Evolutionary conservation across 2,113 vertebrate genomes (phyloP).

Genomic region (Formicarius rufipectus): DNA sequence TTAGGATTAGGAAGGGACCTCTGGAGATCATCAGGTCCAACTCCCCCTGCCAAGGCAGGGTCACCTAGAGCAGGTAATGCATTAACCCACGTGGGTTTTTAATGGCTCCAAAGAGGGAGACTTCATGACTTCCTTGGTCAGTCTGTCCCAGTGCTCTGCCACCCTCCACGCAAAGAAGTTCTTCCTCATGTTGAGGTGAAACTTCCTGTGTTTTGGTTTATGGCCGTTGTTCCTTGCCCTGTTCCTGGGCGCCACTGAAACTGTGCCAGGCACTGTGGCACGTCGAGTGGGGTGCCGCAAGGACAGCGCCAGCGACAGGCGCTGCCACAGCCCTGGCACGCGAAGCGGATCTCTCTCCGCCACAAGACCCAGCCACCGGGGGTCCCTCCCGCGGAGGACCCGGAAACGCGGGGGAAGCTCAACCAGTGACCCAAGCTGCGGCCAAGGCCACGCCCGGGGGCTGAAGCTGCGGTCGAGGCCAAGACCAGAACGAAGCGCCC

Average conservation of each 20-base stretch:
- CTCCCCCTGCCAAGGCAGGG: background rate
- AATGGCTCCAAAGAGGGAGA: background rate
- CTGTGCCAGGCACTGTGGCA: background rate
- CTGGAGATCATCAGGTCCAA: background rate
- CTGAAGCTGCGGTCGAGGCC: no score
- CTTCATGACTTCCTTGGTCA: background rate
- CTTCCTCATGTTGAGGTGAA: background rate
- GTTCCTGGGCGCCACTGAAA: background rate
- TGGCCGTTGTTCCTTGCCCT: rapidly evolving
- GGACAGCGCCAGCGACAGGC: rapidly evolving
- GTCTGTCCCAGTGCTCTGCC: no score
- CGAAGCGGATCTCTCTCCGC: background rate
- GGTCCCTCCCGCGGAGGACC: no score
- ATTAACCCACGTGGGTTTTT: rapidly evolving
- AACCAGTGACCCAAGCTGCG: no score
- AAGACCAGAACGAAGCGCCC: no score
- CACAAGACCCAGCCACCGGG: rapidly evolving
- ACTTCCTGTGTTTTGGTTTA: background rate
- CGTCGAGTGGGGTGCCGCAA: rapidly evolving
- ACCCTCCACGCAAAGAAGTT: background rate
- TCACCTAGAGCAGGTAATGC: background rate
- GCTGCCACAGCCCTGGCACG: rapidly evolving
- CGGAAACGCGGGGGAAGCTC: rapidly evolving
- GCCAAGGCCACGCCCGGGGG: no score
- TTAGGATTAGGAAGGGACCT: background rate